Evolutionary conservation across 2,888 invertebrate species (phyloP), one percentile per base, ranked within the genome.

Genomic region (Nomada lathburiana): DNA sequence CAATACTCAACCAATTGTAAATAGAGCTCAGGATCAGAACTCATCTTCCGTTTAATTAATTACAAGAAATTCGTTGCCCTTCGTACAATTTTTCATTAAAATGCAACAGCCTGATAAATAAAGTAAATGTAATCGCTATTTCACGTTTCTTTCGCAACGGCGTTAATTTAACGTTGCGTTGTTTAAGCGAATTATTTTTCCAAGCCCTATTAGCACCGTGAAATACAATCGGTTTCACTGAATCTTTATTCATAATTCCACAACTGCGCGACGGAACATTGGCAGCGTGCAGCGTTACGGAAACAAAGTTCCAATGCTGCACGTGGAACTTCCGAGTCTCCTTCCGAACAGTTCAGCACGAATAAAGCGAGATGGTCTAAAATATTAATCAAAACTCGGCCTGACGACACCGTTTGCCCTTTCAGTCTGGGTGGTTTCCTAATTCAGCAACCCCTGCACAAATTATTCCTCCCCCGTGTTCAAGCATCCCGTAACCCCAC

Each of bases 241-340:
- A 70, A 70, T 70, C 70, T 70, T 44, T 80, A 80, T 80, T 80
- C 70, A 80, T 80, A 64, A 80, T 77, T 77, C 60, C n/a, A 26
- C 59, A 64, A 57, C 44, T 36, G 23, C 7, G 18, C 16, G n/a
- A n/a, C n/a, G 13, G 29, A 42, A 67, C n/a, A 44, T 52, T 47
- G 4, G 20, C 7, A 18, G 11, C 16, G 42, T 13, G 63, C 26
- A 68, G 68, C 50, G 63, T 63, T 42, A 55, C 68, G 52, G 50
- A 13, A 77, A 80, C 70, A 60, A 80, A 80, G 47, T 80, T 80
- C 47, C 60, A 23, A 76, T 65, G 70, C 29, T 55, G 53, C 47
- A 59, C 29, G 36, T n/a, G 23, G 20, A 77, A 80, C 80, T 80
- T 50, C 9, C 26, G 36, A 52, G 44, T n/a, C 52, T 65, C 23